Percentiles rank a stretch among this genome's conserved stretches.
Evolutionary conservation across 2,797 vertebrate genomes (phyloP).

Genomic region (Merluccius polli): DNA sequence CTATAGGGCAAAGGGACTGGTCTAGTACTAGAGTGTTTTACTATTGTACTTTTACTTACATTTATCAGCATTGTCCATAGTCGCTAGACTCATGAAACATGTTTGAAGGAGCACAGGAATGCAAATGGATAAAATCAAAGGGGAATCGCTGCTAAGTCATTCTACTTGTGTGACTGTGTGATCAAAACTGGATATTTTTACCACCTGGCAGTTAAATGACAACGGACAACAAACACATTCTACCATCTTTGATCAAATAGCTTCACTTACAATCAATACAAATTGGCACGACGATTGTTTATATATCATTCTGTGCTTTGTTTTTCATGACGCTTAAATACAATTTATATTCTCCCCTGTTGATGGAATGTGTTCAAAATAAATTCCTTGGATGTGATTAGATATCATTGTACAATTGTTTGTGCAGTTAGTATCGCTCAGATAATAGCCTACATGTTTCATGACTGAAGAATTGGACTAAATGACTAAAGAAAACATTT

Average conservation of each 20-base stretch:
- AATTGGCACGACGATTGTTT: slow-evolving; percentile 32
- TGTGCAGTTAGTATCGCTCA: neutral
- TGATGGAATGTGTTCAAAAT: neutral
- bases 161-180: slow-evolving; percentile 22
- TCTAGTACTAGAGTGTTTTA: slow-evolving; percentile 18
- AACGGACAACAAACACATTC: slow-evolving; percentile 44
- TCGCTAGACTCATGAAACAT: slow-evolving; percentile 45
- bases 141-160: slow-evolving; percentile 52
- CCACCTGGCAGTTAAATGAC: slow-evolving; percentile 50
- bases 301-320: slow-evolving; percentile 3
- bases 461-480: no score
- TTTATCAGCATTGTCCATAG: slow-evolving; percentile 35
- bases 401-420: neutral
- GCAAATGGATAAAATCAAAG: slow-evolving; percentile 62
- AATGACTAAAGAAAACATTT: no score
- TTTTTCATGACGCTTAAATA: neutral
- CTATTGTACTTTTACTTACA: slow-evolving; percentile 40
- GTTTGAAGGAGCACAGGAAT: slow-evolving; percentile 43
- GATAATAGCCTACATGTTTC: neutral
- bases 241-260: slow-evolving; percentile 43
- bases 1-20: slow-evolving; percentile 23
- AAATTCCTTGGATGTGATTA: neutral
- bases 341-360: neutral
- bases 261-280: slow-evolving; percentile 38
- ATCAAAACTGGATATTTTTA: slow-evolving; percentile 55